These are phyloP conservation scores for Tethya wilhelma DNA, from an alignment of 37 sponge, comb jelly and placozoan genomes.

Conservation along the genomic window DNA sequence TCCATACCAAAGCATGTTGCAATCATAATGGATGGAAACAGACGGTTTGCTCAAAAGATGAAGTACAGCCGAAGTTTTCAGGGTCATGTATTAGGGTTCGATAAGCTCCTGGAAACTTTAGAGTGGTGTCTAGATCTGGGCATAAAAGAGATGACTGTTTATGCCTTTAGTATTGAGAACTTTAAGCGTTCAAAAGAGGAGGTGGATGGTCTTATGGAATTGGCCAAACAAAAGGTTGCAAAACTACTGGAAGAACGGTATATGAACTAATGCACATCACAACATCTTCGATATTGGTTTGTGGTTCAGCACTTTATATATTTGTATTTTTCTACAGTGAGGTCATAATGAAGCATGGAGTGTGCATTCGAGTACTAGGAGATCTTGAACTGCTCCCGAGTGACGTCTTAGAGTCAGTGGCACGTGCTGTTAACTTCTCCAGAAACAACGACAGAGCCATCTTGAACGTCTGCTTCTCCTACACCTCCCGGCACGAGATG, in stretches of 20 bases:
- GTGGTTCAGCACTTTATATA: no score
- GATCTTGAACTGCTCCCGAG: conserved; percentile 74
- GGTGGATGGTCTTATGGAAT: conserved; percentile 92
- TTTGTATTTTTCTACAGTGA: conserved; percentile 63
- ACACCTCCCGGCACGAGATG: conserved; percentile 89
- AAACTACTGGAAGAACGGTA: conserved; percentile 77
- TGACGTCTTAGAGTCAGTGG: conserved; percentile 75
- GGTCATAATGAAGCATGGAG: conserved; percentile 76
- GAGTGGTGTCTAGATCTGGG: conserved; percentile 96
- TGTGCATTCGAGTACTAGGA: conserved; percentile 81
- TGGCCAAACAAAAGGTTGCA: conserved; percentile 84
- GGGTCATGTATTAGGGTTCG: conserved; percentile 93
- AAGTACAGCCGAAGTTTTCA: conserved; percentile 47
- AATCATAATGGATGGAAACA: conserved; percentile 99
- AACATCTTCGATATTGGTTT: no score
- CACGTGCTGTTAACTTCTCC: conserved; percentile 67
- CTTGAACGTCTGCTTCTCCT: conserved; percentile 89
- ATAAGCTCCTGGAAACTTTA: conserved; percentile 90
- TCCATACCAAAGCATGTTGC: conserved; percentile 90
- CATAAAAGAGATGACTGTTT: conserved; percentile 92
- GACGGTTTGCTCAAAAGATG: conserved; percentile 90
- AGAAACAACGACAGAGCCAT: conserved; percentile 66
- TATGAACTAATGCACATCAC: not conserved
- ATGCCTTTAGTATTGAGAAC: conserved; percentile 99
- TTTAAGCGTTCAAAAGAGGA: conserved; percentile 94